Evolutionary conservation across 2,797 vertebrate genomes (phyloP), one percentile per base, ranked within the genome.

Genomic region (Sebastes baramenuke): DNA sequence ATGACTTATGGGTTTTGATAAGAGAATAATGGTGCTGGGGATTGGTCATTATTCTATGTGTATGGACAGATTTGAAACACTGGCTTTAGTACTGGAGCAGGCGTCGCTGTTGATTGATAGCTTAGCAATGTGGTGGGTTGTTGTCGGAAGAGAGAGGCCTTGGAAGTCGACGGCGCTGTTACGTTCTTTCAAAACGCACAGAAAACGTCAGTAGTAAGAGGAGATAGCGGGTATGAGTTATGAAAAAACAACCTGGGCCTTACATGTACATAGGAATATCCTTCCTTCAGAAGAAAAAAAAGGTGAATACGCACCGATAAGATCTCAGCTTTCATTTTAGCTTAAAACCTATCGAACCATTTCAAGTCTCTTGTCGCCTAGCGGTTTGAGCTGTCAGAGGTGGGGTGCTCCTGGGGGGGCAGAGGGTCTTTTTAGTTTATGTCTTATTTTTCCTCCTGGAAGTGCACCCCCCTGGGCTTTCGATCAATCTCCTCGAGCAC

Each of bases 1-100:
- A 93, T 93, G 93, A 94, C 90, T 90, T 94, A 94, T 90, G 87
- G 89, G 87, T 74, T 91, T 86, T 93, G 93, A 92, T 94, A 93
- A 93, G 91, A 93, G 80, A 94, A 93, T 93, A 95, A 94, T 91
- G 83, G 88, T 60, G 81, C 75, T 70, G 61, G 86, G 82, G 77
- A 93, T 85, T 87, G 84, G 87, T 88, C 89, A 90, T 94, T 92
- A 91, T 91, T 93, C 81, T 61, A 36, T 75, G 75, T 14, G 65
- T 72, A 67, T 76, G 76, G 81, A 87, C 79, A 80, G 83, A 89
- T 92, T 81, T 93, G 69, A 89, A 94, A 92, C 83, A 72, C 71
- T 79, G 79, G 64, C 49, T 38, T 90, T 69, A 55, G 81, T 59
- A 87, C 67, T 62, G 73, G 68, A 68, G 77, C 81, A 68, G 70